Evolutionary conservation across 2,888 invertebrate genomes (phyloP).

Genomic region (Cephalotes varians): DNA sequence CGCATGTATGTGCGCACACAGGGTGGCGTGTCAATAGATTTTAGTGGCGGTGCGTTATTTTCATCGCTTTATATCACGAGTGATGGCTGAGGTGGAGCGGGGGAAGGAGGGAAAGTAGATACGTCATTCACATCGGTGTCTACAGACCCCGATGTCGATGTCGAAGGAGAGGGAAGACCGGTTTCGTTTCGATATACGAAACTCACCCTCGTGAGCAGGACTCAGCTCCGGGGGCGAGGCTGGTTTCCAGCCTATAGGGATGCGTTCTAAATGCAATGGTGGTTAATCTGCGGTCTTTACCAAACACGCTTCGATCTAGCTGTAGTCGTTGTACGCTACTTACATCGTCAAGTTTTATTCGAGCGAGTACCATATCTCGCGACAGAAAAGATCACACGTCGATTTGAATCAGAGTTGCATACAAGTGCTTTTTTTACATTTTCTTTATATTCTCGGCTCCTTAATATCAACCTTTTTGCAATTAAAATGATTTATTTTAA

Average conservation of each 20-base stretch:
- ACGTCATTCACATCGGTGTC: slow-evolving; percentile 50
- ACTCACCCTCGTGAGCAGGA: slow-evolving; percentile 59
- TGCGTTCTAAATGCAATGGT: slow-evolving; percentile 73
- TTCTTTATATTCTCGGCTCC: neutral
- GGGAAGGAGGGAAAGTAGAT: slow-evolving; percentile 54
- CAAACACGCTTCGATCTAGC: slow-evolving; percentile 24
- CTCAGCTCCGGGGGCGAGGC: slow-evolving; percentile 38
- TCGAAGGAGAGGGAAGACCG: slow-evolving; percentile 64
- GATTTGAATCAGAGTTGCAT: neutral
- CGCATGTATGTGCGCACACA: slow-evolving; percentile 60
- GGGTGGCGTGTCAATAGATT: slow-evolving; percentile 80
- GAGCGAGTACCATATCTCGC: neutral
- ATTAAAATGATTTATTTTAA: neutral
- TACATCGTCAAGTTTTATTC: slow-evolving; percentile 27
- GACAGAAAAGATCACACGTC: neutral
- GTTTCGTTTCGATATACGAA: slow-evolving; percentile 62
- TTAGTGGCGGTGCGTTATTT: slow-evolving; percentile 79
- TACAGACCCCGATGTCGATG: slow-evolving; percentile 48
- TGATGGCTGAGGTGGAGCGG: slow-evolving; percentile 46
- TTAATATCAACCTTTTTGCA: neutral
- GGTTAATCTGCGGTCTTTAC: slow-evolving; percentile 77
- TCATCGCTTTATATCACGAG: slow-evolving; percentile 64
- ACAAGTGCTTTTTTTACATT: slow-evolving; percentile 8
- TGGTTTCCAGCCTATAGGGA: slow-evolving; percentile 71
- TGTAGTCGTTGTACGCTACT: slow-evolving; percentile 38